Conservation (phyloP, 2,888 invertebrate genomes). For the Enchytraeus crypticus region DNA sequence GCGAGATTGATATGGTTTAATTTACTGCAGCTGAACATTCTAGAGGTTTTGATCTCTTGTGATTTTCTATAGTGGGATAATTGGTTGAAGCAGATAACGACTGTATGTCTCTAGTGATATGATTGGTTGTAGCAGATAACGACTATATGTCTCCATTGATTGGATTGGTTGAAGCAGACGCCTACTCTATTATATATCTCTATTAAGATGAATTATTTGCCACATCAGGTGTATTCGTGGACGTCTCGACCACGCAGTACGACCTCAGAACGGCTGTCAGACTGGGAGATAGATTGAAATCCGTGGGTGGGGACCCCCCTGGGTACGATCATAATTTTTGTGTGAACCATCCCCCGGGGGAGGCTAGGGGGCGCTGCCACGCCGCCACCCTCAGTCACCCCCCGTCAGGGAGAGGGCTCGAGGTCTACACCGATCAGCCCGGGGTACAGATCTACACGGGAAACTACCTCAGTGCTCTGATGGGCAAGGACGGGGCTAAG, state of each 20-base stretch:
- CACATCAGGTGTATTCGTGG: constrained; percentile 59
- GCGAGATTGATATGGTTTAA: too few relatives aligned
- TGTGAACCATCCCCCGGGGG: constrained; percentile 52
- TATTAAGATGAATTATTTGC: not conserved
- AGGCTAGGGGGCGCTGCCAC: not conserved
- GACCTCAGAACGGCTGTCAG: constrained; percentile 64
- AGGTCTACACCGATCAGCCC: constrained; percentile 76
- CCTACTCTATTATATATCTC: not conserved
- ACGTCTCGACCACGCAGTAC: constrained; percentile 63
- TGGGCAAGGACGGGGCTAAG: constrained; percentile 62
- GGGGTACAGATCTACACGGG: constrained; percentile 82
- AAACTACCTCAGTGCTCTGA: constrained; percentile 57
- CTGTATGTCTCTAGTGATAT: too few relatives aligned
- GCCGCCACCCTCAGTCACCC: constrained; percentile 29
- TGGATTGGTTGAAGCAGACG: too few relatives aligned
- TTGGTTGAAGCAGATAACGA: too few relatives aligned
- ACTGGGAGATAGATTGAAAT: constrained; percentile 60
- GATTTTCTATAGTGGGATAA: too few relatives aligned
- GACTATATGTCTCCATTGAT: too few relatives aligned
- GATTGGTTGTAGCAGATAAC: too few relatives aligned
- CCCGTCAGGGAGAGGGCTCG: constrained; percentile 61
- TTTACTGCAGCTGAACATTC: too few relatives aligned
- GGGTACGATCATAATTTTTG: constrained; percentile 81
- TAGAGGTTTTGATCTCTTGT: too few relatives aligned
- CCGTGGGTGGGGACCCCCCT: constrained; percentile 51